Evolutionary conservation across 2,888 invertebrate genomes (phyloP), one percentile per base, ranked within the genome.

Genomic region (Troides aeacus): DNA sequence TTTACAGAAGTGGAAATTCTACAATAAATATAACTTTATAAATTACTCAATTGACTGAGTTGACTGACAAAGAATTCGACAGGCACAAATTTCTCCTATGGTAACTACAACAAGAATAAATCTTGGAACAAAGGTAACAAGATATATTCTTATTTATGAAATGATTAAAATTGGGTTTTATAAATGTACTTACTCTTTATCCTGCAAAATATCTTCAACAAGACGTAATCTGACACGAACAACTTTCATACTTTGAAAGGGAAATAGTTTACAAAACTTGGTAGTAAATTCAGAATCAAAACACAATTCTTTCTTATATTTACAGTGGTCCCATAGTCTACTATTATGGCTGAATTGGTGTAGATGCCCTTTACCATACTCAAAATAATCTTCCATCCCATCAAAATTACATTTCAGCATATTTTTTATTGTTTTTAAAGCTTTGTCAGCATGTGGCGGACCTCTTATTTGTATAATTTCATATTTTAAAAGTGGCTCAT

Each of bases 211-310:
- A 73, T 94, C 93, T 80, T 96, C 95, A 62, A 96, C 94, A 18
- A 96, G 93, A 72, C 94, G 93, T 76, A 97, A 93, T 73, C 97
- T 93, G 77, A 97, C 86, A 72, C 97, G 93, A 36, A 97, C 97
- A 73, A 96, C 94, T 87, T 97, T 98, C 96, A 97, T 96, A 74
- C 96, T 96, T 84, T 97, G 97, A 85, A 97, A 96, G 17, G 97
- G 97, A 86, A 97, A 97, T 76, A 97, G 90, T 82, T 94, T 94
- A 90, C 97, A 98, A 89, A 97, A 95, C 74, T 94, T 94, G 69
- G 95, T 94, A 70, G 97, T 94, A 89, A 97, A 97, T 59, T 93
- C 89, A 74, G 89, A 81, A 83, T 93, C 92, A 80, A 83, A 84
- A 84, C 93, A 93, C 78, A 92, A 80, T 74, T 90, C 88, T 81